These are phyloP conservation scores for Oxystoma pomonae DNA, from an alignment of 2,888 invertebrate species.

Conservation along the genomic window DNA sequence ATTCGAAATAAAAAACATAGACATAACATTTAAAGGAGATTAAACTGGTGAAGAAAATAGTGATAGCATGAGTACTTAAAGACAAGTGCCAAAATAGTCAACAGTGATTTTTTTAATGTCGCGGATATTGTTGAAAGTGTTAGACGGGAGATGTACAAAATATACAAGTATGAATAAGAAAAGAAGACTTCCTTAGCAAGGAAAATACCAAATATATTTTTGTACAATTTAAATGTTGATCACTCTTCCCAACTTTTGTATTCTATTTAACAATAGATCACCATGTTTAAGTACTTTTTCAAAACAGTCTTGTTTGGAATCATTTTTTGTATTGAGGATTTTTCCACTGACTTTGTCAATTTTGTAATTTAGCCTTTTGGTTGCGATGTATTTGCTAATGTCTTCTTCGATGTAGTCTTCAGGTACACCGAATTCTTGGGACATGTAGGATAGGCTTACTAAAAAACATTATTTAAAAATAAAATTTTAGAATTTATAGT, in stretches of 20 bases:
- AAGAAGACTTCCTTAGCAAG: too few relatives aligned
- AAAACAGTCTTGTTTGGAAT: conserved; percentile 46
- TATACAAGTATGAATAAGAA: too few relatives aligned
- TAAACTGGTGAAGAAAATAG: too few relatives aligned
- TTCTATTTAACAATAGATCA: conserved; percentile 65
- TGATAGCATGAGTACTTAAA: too few relatives aligned
- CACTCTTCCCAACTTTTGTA: conserved; percentile 68
- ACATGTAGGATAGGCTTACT: conserved; percentile 64
- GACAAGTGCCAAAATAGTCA: too few relatives aligned
- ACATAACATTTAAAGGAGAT: too few relatives aligned
- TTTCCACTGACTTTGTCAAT: conserved; percentile 64
- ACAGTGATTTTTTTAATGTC: too few relatives aligned
- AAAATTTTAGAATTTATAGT: neutral
- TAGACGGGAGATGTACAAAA: too few relatives aligned
- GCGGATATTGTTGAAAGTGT: too few relatives aligned
- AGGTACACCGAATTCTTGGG: conserved; percentile 64
- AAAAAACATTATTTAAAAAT: neutral
- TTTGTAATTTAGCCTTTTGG: conserved; percentile 64
- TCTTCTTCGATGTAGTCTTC: conserved; percentile 62
- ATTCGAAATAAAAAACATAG: neutral
- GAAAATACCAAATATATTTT: too few relatives aligned
- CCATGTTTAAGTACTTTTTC: conserved; percentile 68
- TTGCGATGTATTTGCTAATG: conserved; percentile 55
- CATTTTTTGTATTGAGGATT: conserved; percentile 53
- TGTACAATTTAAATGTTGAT: conserved; percentile 48